These are phyloP conservation scores for Xenentodon cancila DNA, from an alignment of 2,797 vertebrate genomes.

Conservation along the genomic window DNA sequence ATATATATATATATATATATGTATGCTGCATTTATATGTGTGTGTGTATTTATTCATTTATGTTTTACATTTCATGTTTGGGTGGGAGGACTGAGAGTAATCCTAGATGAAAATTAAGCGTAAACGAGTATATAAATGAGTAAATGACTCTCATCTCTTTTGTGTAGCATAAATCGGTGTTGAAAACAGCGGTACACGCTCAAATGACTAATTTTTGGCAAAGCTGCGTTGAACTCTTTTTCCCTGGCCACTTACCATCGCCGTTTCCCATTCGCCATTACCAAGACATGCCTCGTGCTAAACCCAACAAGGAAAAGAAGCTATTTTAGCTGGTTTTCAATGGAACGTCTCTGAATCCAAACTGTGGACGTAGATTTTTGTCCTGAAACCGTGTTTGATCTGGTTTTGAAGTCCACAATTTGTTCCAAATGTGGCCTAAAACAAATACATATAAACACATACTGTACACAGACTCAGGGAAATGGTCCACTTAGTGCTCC, in stretches of 20 bases:
- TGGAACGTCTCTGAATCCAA: conserved; percentile 25
- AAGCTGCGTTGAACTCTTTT: conserved; percentile 7
- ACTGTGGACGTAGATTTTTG: conserved; percentile 30
- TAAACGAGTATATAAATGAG: conserved; percentile 48
- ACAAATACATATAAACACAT: conserved; percentile 48
- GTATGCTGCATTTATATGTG: no score
- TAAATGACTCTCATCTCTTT: no score
- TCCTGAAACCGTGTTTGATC: conserved; percentile 34
- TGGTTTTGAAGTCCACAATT: conserved; percentile 51
- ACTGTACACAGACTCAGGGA: conserved; percentile 33
- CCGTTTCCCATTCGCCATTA: conserved; percentile 23
- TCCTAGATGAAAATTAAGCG: conserved; percentile 46
- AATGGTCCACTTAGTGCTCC: conserved; percentile 38
- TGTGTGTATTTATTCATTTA: no score
- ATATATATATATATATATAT: no score
- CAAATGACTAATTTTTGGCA: conserved; percentile 28
- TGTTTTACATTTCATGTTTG: conserved; percentile 17
- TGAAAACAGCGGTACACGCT: conserved; percentile 5
- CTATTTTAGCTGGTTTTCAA: conserved; percentile 26
- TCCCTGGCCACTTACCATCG: conserved; percentile 9
- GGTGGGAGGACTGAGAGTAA: conserved; percentile 28
- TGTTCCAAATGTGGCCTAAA: conserved; percentile 49
- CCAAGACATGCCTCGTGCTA: conserved; percentile 27
- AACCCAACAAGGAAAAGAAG: conserved; percentile 25
- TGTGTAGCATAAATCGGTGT: background rate